Percentiles rank a stretch among this genome's conserved stretches.
These are phyloP conservation scores for Cephus cinctus DNA, from an alignment of 1,140 invertebrate genomes.

Conservation along the genomic window DNA sequence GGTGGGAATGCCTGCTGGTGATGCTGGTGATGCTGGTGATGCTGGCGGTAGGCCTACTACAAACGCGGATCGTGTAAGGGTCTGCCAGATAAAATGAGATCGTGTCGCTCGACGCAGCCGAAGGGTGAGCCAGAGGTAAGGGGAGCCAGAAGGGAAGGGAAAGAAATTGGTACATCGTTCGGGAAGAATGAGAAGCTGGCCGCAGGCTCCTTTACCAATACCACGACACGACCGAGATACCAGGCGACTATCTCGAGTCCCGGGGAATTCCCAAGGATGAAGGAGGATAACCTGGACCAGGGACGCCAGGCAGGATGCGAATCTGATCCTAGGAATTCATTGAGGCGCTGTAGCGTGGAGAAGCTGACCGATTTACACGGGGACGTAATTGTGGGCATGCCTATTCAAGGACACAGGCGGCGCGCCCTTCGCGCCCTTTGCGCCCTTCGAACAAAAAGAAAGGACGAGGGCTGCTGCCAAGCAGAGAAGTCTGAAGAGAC, in stretches of 20 bases:
- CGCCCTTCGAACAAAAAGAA: too few relatives aligned
- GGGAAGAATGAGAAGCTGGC: slow-evolving; percentile 32
- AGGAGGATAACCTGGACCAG: too few relatives aligned
- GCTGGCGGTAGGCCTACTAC: slow-evolving; percentile 25
- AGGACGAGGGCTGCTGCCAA: too few relatives aligned
- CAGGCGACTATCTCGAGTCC: background rate
- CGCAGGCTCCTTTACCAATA: background rate
- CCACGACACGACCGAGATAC: background rate
- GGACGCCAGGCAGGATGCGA: too few relatives aligned
- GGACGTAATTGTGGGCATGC: too few relatives aligned
- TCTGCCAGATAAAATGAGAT: slow-evolving; percentile 52
- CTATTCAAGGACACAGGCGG: too few relatives aligned
- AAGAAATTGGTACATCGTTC: slow-evolving; percentile 50
- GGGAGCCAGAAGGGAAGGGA: slow-evolving; percentile 29
- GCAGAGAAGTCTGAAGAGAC: too few relatives aligned
- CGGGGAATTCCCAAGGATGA: background rate
- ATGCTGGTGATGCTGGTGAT: too few relatives aligned
- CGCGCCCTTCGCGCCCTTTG: too few relatives aligned
- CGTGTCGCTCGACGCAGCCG: slow-evolving; percentile 37
- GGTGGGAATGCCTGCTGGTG: slow-evolving; percentile 11
- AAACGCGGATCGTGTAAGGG: slow-evolving; percentile 51
- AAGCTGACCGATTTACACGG: too few relatives aligned
- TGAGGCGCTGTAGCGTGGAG: too few relatives aligned
- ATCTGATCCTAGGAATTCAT: too few relatives aligned
- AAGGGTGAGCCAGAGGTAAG: slow-evolving; percentile 1